Conservation (phyloP, 2,888 invertebrate genomes). For the Xiphydria camelus region DNA sequence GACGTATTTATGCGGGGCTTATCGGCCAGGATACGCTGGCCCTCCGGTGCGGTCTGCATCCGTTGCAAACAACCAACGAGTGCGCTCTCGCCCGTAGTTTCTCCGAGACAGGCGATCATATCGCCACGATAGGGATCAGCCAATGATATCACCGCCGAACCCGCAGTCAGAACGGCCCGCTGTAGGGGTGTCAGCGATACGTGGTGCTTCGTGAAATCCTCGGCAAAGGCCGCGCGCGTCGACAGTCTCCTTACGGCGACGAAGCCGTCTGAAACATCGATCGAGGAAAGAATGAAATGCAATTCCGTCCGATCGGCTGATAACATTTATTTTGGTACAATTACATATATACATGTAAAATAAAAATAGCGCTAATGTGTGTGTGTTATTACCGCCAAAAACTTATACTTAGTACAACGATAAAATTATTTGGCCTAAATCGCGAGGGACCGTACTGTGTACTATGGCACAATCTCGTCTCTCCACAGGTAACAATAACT, state of each 20-base stretch:
- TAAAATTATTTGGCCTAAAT: conserved; percentile 24
- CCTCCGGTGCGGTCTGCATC: conserved; percentile 80
- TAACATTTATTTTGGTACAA: conserved; percentile 22
- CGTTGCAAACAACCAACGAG: conserved; percentile 71
- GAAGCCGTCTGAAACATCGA: conserved; percentile 35
- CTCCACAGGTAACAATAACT: conserved; percentile 36
- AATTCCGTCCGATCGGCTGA: too few relatives aligned
- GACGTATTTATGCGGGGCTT: conserved; percentile 85
- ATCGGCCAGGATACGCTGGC: conserved; percentile 72
- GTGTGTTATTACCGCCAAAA: too few relatives aligned
- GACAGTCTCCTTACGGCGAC: conserved; percentile 29
- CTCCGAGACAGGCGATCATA: conserved; percentile 94
- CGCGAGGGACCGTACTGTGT: conserved; percentile 17
- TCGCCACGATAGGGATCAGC: conserved; percentile 82
- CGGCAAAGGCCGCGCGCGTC: conserved; percentile 60
- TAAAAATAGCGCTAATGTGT: too few relatives aligned
- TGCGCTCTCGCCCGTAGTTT: conserved; percentile 79
- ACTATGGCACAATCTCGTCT: conserved; percentile 26
- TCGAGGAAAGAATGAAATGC: too few relatives aligned
- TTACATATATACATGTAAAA: neutral
- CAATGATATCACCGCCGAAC: conserved; percentile 84
- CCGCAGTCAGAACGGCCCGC: conserved; percentile 75
- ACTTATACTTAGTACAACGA: conserved; percentile 12
- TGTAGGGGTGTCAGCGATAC: conserved; percentile 74
- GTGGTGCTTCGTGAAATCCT: conserved; percentile 67